Conservation (phyloP, 2,888 invertebrate genomes). For the Hydroisotoma schaefferi region DNA sequence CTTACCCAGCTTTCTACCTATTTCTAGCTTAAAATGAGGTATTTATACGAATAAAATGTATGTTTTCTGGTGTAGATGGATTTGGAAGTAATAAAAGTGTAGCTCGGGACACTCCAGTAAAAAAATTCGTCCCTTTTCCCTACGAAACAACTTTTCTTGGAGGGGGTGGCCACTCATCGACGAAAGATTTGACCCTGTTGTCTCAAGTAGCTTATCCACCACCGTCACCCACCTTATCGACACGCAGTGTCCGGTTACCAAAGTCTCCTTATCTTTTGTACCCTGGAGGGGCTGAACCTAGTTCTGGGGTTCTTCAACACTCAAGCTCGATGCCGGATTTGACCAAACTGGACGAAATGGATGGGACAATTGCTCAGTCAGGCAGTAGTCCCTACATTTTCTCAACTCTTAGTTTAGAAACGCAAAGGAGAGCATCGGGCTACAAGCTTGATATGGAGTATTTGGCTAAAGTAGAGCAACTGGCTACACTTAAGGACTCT, state of each 20-base stretch:
- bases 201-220: not conserved
- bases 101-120: constrained; percentile 8
- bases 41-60: no score
- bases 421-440: constrained; percentile 9
- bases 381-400: constrained; percentile 13
- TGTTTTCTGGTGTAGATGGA: not conserved
- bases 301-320: not conserved
- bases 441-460: constrained; percentile 17
- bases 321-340: constrained; percentile 15
- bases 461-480: constrained; percentile 15
- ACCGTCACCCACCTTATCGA: constrained; percentile 10
- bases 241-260: not conserved
- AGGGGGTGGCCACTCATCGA: constrained; percentile 5
- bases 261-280: not conserved
- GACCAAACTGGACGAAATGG: no score
- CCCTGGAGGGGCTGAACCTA: no score
- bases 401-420: constrained; percentile 8
- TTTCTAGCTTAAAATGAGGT: no score
- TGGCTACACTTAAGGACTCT: constrained; percentile 11
- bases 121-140: constrained; percentile 22
- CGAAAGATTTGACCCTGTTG: not conserved
- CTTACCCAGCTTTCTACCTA: no score
- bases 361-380: no score
- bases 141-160: constrained; percentile 23
- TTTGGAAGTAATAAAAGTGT: not conserved